These are phyloP conservation scores for Drosophila robusta DNA, from an alignment of 2,888 invertebrate species.

Conservation along the genomic window DNA sequence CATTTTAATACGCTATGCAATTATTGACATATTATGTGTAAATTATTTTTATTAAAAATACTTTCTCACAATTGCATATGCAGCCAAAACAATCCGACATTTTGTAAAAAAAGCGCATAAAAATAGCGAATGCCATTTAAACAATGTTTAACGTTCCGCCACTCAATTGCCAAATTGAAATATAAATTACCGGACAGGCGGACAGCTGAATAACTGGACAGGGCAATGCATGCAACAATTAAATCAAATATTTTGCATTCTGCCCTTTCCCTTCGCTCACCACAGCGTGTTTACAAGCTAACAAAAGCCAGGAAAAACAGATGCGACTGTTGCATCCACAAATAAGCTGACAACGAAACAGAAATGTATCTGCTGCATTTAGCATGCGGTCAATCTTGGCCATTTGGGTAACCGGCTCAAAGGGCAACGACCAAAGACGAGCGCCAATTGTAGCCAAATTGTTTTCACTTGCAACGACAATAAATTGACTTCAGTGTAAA, in stretches of 20 bases:
- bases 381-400: constrained; percentile 41
- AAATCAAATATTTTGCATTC: constrained; percentile 7
- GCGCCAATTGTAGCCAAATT: constrained; percentile 4
- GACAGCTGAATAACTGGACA: constrained; percentile 1
- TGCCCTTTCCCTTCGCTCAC: not conserved
- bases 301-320: constrained; percentile 50
- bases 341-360: constrained; percentile 47
- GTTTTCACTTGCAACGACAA: not conserved
- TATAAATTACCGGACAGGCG: constrained; percentile 44
- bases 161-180: constrained; percentile 58
- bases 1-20: constrained; percentile 28
- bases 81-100: constrained; percentile 41
- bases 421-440: constrained; percentile 16
- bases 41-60: constrained; percentile 54
- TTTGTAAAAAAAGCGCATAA: constrained; percentile 43
- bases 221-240: constrained; percentile 8
- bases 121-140: constrained; percentile 44
- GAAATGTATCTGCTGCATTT: constrained; percentile 61
- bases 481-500: constrained; percentile 14
- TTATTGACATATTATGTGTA: constrained; percentile 59
- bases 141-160: constrained; percentile 36
- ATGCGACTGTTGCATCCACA: constrained; percentile 20
- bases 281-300: constrained; percentile 48
- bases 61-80: constrained; percentile 1
- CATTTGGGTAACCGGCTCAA: constrained; percentile 39